Conservation (phyloP, 2,888 invertebrate genomes). For the Lamellibrachia satsuma region DNA sequence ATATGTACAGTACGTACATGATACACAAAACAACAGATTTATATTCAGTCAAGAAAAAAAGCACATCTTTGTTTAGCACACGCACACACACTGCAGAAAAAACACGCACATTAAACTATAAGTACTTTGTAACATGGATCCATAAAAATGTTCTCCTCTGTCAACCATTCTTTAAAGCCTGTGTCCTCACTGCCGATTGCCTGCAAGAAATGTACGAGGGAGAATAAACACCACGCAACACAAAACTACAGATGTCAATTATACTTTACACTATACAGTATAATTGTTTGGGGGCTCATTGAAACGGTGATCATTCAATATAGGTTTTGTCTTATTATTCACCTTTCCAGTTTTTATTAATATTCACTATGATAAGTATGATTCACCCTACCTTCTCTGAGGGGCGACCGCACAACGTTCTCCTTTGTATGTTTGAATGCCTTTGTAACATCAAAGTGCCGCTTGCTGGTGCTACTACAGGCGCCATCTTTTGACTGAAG, state of each 20-base stretch:
- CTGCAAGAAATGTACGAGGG: neutral
- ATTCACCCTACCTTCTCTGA: neutral
- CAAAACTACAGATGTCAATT: neutral
- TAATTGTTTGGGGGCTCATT: no score
- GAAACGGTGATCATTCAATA: no score
- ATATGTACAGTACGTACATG: neutral
- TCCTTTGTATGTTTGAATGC: conserved; percentile 49
- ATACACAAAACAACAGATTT: neutral
- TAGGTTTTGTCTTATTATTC: no score
- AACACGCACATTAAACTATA: neutral
- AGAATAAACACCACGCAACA: neutral
- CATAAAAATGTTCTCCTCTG: neutral
- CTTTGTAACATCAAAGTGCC: conserved; percentile 53
- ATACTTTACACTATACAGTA: no score
- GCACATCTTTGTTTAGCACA: neutral
- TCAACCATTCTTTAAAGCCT: neutral
- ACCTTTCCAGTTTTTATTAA: no score
- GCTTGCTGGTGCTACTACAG: conserved; percentile 30
- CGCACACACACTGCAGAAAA: neutral
- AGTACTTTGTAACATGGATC: neutral
- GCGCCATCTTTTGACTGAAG: conserved; percentile 39
- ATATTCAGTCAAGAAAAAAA: neutral
- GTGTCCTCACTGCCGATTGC: neutral
- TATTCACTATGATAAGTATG: neutral
- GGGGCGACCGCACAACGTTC: conserved; percentile 27